A percentile compares a stretch with the other conserved stretches of the same genome.
Evolutionary conservation across 2,113 vertebrate genomes (phyloP).

Genomic region (Carassius carassius): DNA sequence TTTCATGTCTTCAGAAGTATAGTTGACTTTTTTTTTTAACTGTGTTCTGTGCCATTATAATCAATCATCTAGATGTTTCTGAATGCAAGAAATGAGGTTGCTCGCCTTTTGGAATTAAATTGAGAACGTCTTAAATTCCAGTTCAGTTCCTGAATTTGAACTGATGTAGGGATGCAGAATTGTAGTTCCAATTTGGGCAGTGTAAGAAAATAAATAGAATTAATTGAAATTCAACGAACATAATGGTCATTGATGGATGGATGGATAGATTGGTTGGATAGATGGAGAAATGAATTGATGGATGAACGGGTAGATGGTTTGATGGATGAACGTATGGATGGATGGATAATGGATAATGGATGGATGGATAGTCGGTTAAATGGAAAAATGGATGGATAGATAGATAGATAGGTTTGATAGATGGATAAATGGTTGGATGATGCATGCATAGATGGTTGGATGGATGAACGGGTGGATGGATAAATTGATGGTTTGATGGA

Average conservation of each 20-base stretch:
- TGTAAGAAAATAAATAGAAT: neutral
- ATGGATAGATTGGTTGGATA: neutral
- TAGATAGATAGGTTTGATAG: neutral
- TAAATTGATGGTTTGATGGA: neutral
- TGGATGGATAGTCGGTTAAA: neutral
- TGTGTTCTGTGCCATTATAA: neutral
- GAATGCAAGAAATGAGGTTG: neutral
- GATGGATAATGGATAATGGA: neutral
- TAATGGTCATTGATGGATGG: neutral
- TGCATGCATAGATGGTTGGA: fast-evolving
- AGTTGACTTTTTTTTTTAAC: neutral
- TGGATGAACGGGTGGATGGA: fast-evolving
- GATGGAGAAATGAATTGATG: neutral
- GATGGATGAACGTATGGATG: neutral
- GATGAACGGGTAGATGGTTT: neutral
- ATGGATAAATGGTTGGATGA: fast-evolving
- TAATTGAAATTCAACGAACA: neutral
- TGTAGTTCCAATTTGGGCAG: neutral
- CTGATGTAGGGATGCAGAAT: neutral
- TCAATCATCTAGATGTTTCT: neutral
- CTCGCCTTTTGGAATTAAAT: neutral
- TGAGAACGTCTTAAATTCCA: neutral
- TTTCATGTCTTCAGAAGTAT: neutral
- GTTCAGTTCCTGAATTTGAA: neutral
- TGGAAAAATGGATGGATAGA: neutral